A percentile compares a stretch with the other conserved stretches of the same genome.
phyloP scores from a whole-genome alignment of 2,888 invertebrate genomes.

The Ptilodon capucinus region DNA sequence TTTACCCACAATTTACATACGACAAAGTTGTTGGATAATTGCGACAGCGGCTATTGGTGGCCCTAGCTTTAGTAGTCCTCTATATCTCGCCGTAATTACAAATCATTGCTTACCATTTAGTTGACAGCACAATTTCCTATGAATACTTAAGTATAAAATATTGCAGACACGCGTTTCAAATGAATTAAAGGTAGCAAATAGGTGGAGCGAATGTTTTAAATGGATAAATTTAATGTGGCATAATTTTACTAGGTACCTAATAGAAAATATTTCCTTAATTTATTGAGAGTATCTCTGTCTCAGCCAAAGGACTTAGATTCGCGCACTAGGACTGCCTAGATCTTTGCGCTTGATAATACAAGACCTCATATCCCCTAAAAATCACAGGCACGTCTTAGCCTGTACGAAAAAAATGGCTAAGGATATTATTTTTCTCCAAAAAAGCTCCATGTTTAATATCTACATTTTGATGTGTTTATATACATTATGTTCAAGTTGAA shows the following conservation, averaged over 20 bases:
- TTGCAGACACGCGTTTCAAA: neutral
- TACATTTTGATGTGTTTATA: too few relatives aligned
- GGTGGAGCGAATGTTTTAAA: neutral
- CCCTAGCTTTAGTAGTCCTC: constrained; percentile 4
- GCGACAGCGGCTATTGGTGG: constrained; percentile 4
- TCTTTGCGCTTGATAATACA: too few relatives aligned
- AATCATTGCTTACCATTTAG: constrained; percentile 16
- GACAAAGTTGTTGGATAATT: constrained; percentile 25
- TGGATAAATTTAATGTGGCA: neutral
- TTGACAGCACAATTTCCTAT: too few relatives aligned
- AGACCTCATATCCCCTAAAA: too few relatives aligned
- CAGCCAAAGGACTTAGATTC: too few relatives aligned
- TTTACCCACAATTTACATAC: constrained; percentile 21
- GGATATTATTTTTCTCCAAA: too few relatives aligned
- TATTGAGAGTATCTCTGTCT: too few relatives aligned
- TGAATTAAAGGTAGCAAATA: neutral
- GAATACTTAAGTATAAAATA: neutral
- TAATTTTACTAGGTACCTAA: neutral
- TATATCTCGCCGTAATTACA: constrained; percentile 7
- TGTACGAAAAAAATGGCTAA: too few relatives aligned
- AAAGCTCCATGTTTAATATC: too few relatives aligned
- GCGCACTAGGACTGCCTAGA: too few relatives aligned
- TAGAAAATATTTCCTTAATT: neutral
- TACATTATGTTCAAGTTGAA: too few relatives aligned
- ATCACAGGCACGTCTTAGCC: too few relatives aligned